A percentile compares a stretch with the other conserved stretches of the same genome.
These are phyloP conservation scores for Drosophila kuntzei DNA, from an alignment of 2,888 invertebrate genomes.

Conservation along the genomic window DNA sequence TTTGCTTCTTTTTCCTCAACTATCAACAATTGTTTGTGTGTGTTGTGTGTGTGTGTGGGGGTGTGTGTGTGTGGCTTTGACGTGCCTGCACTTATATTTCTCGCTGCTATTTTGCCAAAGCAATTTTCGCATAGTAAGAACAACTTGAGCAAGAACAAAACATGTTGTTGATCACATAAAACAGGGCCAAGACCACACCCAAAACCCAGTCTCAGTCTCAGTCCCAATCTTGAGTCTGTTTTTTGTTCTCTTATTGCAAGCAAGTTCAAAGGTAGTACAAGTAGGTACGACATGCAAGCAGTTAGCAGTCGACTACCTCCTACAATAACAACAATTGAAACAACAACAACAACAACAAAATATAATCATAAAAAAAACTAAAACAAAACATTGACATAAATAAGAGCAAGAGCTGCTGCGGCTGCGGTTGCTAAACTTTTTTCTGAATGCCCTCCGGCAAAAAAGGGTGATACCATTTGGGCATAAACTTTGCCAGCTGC, in stretches of 20 bases:
- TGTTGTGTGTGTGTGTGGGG: conserved; percentile 29
- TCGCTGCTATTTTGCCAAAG: conserved; percentile 17
- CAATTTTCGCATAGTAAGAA: conserved; percentile 65
- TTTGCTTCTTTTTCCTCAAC: conserved; percentile 24
- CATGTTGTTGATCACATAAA: conserved; percentile 80
- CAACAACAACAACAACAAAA: conserved; percentile 21
- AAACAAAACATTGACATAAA: conserved; percentile 80
- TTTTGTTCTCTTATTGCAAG: conserved; percentile 47
- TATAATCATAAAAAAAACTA: conserved; percentile 50
- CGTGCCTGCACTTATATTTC: conserved; percentile 50
- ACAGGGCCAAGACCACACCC: conserved; percentile 49
- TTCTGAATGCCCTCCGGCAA: conserved; percentile 45
- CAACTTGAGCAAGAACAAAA: conserved; percentile 72
- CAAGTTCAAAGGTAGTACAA: conserved; percentile 76
- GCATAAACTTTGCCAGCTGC: conserved; percentile 47
- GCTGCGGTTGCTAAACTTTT: conserved; percentile 63
- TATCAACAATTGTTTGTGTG: conserved; percentile 23
- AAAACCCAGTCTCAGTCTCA: too few relatives aligned
- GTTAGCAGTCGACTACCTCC: conserved; percentile 35
- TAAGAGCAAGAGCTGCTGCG: conserved; percentile 55
- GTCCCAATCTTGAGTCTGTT: conserved; percentile 43
- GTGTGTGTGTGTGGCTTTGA: conserved; percentile 60
- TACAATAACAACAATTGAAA: conserved; percentile 28
- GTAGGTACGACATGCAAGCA: conserved; percentile 76
- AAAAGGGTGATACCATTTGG: conserved; percentile 61